Conservation (phyloP, 2,888 invertebrate genomes). For the Cataglyphis cursor region DNA sequence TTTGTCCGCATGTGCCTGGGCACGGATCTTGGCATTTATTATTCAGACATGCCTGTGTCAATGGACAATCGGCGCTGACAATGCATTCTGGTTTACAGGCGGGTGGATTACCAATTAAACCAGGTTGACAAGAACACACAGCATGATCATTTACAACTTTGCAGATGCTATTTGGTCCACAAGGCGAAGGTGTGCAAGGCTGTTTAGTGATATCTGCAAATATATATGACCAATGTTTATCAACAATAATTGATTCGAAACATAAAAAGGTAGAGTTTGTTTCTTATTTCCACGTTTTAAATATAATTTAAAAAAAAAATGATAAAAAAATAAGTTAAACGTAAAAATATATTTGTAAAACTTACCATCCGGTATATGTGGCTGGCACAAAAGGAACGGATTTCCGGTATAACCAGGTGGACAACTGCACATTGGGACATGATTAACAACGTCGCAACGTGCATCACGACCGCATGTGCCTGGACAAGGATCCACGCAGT, state of each 20-base stretch:
- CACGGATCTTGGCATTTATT: conserved; percentile 94
- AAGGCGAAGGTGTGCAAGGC: conserved; percentile 92
- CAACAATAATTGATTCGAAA: conserved; percentile 6
- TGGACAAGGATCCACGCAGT: conserved; percentile 92
- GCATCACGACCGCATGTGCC: conserved; percentile 92
- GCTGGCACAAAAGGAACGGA: conserved; percentile 90
- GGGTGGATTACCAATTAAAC: conserved; percentile 92
- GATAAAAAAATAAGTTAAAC: background rate
- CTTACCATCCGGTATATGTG: conserved; percentile 83
- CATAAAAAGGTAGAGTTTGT: background rate
- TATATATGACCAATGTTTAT: background rate
- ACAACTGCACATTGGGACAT: conserved; percentile 92
- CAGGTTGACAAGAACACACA: conserved; percentile 91
- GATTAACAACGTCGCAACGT: conserved; percentile 91
- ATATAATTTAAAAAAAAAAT: background rate
- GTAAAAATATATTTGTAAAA: conserved; percentile 16
- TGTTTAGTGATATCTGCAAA: conserved; percentile 70
- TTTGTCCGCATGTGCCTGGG: conserved; percentile 92
- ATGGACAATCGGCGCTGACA: conserved; percentile 92
- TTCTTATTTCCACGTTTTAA: background rate
- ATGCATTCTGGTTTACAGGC: conserved; percentile 94
- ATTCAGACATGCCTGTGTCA: conserved; percentile 92
- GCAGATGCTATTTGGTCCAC: conserved; percentile 93
- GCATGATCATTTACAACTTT: conserved; percentile 90
- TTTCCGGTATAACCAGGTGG: conserved; percentile 91